Percentiles rank a stretch among this genome's conserved stretches.
Conservation (phyloP, 1,140 invertebrate genomes). For the Drosophila punjabiensis region DNA sequence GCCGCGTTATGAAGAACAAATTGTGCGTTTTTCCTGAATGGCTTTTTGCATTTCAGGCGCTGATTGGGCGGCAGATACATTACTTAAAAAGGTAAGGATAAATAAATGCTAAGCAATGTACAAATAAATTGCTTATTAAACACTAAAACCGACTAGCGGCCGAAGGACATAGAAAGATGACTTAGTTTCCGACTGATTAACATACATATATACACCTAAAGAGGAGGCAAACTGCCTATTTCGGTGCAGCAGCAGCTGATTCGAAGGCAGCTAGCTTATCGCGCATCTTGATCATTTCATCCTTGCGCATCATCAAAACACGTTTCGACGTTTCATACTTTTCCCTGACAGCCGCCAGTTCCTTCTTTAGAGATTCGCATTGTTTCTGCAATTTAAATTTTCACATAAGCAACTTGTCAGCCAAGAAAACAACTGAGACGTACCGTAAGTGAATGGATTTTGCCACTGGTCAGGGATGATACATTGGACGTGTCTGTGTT, state of each 20-base stretch:
- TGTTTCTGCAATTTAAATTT: constrained; percentile 35
- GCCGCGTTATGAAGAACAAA: constrained; percentile 72
- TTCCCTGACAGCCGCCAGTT: constrained; percentile 26
- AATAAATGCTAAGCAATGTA: background rate
- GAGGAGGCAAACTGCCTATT: constrained; percentile 23
- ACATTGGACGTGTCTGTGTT: constrained; percentile 56
- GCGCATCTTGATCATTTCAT: constrained; percentile 53
- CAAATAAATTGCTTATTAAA: background rate
- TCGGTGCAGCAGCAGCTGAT: constrained; percentile 6
- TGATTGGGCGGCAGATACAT: background rate
- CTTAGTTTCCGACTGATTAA: background rate
- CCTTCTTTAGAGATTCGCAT: constrained; percentile 51
- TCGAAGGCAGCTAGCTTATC: constrained; percentile 5
- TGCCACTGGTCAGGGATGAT: constrained; percentile 46
- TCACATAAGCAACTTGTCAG: background rate
- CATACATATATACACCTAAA: constrained; percentile 15
- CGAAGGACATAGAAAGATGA: background rate
- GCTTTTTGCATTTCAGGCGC: background rate
- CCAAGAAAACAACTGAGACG: background rate
- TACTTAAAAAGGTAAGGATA: background rate
- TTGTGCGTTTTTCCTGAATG: constrained; percentile 6
- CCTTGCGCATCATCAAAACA: constrained; percentile 48
- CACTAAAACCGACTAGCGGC: too few relatives aligned
- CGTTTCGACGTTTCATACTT: constrained; percentile 66
- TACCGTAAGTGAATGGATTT: constrained; percentile 61